Base-by-base conservation (phyloP, 2,113 vertebrate genomes). In the human (Homo sapiens) region DNA sequence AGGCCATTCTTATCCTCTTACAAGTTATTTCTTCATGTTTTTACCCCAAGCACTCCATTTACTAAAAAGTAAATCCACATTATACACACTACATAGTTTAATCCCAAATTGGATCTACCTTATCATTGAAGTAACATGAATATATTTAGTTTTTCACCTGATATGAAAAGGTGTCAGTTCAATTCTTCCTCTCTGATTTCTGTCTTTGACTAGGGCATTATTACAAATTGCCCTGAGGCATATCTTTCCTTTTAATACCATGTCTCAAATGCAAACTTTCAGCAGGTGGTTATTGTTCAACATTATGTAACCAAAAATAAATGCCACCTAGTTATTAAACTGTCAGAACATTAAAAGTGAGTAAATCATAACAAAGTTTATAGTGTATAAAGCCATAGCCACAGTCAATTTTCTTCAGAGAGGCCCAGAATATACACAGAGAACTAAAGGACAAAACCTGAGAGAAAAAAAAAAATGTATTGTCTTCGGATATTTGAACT, bases 271-370 rank as follows among this genome's bases (percentile, higher is more conserved):
- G 79, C 78, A 98, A 93, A 95, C 70, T 61, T 98, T 97, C 97
- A 97, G 76, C 12, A 0, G 2, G 27, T 95, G 96, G 84, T 94
- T 98, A 97, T 90, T 97, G 95, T 98, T 98, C 79, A 81, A 61
- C 45, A 84, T 79, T 91, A 96, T 38, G 66, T 86, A 98, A 94
- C 50, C 93, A 90, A 96, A 96, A 93, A 97, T 95, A 98, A 97
- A 85, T 94, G 97, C 83, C 76, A 96, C 50, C 90, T 97, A 97
- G 92, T 98, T 98, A 98, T 98, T 98, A 98, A 98, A 96, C 92
- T 97, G 96, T 98, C 98, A 98, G 92, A 88, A 92, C 86, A 96
- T 97, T 97, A 97, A 98, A 98, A 96, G 90, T 7, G 73, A 93
- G 96, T 93, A 98, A 98, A 98, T 98, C 93, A 94, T 95, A 98